These are phyloP conservation scores for Drosophila subsilvestris DNA, from an alignment of 2,888 invertebrate genomes.

Conservation along the genomic window DNA sequence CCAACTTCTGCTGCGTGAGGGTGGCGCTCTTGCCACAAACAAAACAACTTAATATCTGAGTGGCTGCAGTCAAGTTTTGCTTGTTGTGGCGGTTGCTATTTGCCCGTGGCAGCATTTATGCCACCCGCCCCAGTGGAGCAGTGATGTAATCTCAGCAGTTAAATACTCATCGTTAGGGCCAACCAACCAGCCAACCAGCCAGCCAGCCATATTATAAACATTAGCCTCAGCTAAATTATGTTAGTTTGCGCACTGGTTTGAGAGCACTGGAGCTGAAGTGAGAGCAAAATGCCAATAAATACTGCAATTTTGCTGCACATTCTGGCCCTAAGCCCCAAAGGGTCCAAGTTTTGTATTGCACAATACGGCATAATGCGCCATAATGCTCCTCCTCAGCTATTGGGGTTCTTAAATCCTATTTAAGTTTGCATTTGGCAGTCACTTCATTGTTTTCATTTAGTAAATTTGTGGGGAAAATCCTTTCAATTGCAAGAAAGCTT, in stretches of 20 bases:
- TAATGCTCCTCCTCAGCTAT: no score
- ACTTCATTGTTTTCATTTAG: not conserved
- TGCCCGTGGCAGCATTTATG: not conserved
- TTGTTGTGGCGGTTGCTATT: not conserved
- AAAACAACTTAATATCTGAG: not conserved
- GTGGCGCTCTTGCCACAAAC: not conserved
- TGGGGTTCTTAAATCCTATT: not conserved
- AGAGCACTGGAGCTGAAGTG: constrained; percentile 16
- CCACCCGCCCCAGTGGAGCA: not conserved
- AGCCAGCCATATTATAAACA: constrained; percentile 1
- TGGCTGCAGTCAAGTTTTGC: not conserved
- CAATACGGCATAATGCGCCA: not conserved
- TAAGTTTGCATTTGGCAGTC: not conserved
- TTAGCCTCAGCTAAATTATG: constrained; percentile 19
- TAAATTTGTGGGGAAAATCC: not conserved
- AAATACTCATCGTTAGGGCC: constrained; percentile 33
- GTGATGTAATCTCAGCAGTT: constrained; percentile 56
- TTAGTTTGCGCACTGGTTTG: constrained; percentile 3
- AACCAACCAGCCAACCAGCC: not conserved
- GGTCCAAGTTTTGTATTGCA: constrained; percentile 5
- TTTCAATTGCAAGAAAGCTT: no score
- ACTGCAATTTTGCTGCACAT: constrained; percentile 5
- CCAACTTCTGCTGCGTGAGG: no score
- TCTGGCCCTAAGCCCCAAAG: no score
- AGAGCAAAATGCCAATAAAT: constrained; percentile 22